Evolutionary conservation across 1,140 invertebrate genomes (phyloP).

Genomic region (Leptonema lineaticorne): DNA sequence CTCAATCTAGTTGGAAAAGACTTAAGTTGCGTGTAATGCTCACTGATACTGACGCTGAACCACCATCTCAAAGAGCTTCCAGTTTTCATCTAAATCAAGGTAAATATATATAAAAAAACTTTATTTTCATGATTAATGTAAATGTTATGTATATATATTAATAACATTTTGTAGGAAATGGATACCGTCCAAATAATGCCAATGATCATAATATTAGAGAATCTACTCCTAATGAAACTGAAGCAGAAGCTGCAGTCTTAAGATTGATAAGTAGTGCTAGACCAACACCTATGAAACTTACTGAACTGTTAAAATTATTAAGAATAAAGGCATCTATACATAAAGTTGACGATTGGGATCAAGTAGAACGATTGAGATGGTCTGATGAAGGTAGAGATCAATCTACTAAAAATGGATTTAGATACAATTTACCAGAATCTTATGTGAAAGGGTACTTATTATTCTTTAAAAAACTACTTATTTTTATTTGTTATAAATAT

Average conservation of each 20-base stretch:
- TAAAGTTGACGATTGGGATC: conserved; percentile 41
- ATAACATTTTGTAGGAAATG: background rate
- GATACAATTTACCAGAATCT: conserved; percentile 25
- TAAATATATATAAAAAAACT: background rate
- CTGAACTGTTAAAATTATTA: conserved; percentile 48
- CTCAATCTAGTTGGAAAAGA: conserved; percentile 83
- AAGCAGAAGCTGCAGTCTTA: conserved; percentile 40
- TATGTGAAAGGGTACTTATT: conserved; percentile 25
- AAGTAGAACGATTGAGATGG: conserved; percentile 30
- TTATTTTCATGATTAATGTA: background rate
- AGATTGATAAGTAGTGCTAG: conserved; percentile 33
- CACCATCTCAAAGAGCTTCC: background rate
- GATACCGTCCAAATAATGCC: background rate
- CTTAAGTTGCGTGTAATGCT: conserved; percentile 82
- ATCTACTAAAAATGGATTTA: background rate
- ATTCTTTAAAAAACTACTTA: background rate
- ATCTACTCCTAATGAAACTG: conserved; percentile 29
- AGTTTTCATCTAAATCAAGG: conserved; percentile 29
- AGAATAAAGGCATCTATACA: conserved; percentile 49
- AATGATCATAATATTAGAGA: conserved; percentile 41
- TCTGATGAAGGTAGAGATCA: background rate
- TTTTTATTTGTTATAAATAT: background rate
- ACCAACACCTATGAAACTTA: conserved; percentile 45
- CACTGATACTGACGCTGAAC: conserved; percentile 56
- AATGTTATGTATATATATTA: background rate